Conservation (phyloP, 2,797 vertebrate genomes). For the Chloroceryle amazona region DNA sequence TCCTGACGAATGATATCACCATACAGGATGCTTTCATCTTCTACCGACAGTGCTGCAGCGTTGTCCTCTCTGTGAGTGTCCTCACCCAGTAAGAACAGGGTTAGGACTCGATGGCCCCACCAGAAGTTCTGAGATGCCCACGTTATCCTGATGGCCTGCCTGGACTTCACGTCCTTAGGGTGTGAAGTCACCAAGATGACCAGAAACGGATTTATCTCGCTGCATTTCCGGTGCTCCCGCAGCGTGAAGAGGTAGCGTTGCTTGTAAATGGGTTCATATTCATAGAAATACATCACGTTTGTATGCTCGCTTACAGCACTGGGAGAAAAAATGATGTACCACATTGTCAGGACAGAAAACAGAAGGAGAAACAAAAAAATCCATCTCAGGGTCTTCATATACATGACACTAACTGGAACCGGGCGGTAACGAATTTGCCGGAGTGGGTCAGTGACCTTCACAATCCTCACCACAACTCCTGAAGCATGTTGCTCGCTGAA, state of each 20-base stretch:
- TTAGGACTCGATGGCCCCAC: constrained; percentile 72
- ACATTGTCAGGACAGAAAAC: background rate
- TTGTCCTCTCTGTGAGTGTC: background rate
- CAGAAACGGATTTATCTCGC: constrained; percentile 52
- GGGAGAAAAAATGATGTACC: constrained; percentile 49
- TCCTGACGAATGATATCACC: constrained; percentile 78
- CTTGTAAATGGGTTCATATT: constrained; percentile 64
- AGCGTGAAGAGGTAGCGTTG: constrained; percentile 59
- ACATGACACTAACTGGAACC: background rate
- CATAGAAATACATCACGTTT: constrained; percentile 75
- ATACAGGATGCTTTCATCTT: constrained; percentile 75
- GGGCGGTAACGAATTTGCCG: background rate
- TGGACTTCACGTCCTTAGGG: constrained; percentile 40
- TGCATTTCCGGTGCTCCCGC: constrained; percentile 44
- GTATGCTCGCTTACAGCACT: background rate
- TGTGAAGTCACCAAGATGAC: constrained; percentile 78
- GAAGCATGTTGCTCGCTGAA: background rate
- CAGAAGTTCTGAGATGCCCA: constrained; percentile 73
- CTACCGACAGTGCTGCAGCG: constrained; percentile 21
- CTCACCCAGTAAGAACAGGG: constrained; percentile 75
- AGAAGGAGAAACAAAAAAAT: constrained; percentile 57
- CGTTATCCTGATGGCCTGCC: constrained; percentile 74
- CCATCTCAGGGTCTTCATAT: constrained; percentile 1
- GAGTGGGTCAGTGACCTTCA: background rate
- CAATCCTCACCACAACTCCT: rapidly evolving